phyloP scores from a whole-genome alignment of 2,888 invertebrate species.

The Trimorus sp. region DNA sequence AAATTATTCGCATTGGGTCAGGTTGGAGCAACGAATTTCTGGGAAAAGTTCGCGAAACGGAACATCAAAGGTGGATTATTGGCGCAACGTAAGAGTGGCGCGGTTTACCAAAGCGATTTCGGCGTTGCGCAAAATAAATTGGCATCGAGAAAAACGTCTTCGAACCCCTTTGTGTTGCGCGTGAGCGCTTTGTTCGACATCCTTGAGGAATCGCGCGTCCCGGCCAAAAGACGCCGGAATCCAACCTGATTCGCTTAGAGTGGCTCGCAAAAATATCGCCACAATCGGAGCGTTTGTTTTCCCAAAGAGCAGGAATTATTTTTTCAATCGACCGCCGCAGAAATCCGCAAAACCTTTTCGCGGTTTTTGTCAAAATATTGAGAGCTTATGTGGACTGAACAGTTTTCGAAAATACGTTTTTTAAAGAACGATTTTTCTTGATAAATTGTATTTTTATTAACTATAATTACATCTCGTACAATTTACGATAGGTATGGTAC shows the following conservation, averaged over 20 bases:
- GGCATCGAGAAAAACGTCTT: conserved; percentile 45
- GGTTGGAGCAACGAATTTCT: too few species aligned
- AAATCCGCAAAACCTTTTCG: too few species aligned
- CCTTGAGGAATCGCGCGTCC: conserved; percentile 27
- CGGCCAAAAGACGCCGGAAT: conserved; percentile 9
- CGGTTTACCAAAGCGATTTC: conserved; percentile 36
- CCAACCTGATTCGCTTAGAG: conserved; percentile 13
- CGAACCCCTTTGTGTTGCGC: conserved; percentile 42
- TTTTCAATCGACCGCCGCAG: too few species aligned
- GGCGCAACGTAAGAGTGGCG: conserved; percentile 26
- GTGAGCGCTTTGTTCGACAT: conserved; percentile 49
- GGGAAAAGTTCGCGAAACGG: neutral
- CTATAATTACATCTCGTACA: too few species aligned
- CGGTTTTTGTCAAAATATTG: too few species aligned
- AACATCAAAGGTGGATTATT: conserved; percentile 47
- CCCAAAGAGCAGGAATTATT: too few species aligned
- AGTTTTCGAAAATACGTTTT: too few species aligned
- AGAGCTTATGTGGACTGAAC: too few species aligned
- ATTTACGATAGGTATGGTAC: too few species aligned
- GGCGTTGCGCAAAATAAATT: conserved; percentile 40
- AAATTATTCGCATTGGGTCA: too few species aligned
- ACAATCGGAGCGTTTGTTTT: neutral
- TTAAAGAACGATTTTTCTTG: too few species aligned
- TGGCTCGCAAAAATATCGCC: conserved; percentile 31
- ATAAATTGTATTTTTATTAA: too few species aligned